A percentile compares a stretch with the other conserved stretches of the same genome.
phyloP scores from a whole-genome alignment of 2,888 invertebrate species.

The Melanargia galathea region DNA sequence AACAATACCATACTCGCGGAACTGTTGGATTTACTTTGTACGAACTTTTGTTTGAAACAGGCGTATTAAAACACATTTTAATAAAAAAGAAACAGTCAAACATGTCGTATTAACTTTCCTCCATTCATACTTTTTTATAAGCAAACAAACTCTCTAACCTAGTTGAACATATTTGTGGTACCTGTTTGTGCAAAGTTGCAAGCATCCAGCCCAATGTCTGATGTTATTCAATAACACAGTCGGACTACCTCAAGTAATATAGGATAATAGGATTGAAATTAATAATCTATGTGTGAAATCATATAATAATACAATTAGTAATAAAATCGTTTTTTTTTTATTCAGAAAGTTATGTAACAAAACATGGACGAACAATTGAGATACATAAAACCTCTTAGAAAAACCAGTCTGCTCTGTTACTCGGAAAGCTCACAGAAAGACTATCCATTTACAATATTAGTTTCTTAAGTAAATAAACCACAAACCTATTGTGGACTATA shows the following conservation, averaged over 20 bases:
- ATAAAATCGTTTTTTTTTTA: no score
- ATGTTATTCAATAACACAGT: background rate
- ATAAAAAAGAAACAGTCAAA: background rate
- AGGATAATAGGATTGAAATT: background rate
- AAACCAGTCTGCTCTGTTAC: constrained; percentile 9
- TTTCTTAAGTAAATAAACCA: constrained; percentile 16
- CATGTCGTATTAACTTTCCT: background rate
- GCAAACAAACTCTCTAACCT: no score
- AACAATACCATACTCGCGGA: constrained; percentile 25
- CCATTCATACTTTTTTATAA: no score
- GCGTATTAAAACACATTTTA: background rate
- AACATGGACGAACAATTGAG: constrained; percentile 11
- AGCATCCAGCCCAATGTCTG: no score
- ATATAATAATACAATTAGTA: no score
- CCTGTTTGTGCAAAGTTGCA: background rate
- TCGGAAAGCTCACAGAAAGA: constrained; percentile 19
- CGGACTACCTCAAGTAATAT: background rate
- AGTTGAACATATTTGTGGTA: background rate
- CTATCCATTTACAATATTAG: constrained; percentile 30
- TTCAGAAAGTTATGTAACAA: constrained; percentile 3
- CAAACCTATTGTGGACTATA: constrained; percentile 11
- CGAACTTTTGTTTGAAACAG: constrained; percentile 9
- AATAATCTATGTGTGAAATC: background rate
- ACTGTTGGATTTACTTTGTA: constrained; percentile 23
- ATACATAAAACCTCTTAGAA: constrained; percentile 15